Conservation (phyloP, 1,140 invertebrate genomes). For the Pantala flavescens region DNA sequence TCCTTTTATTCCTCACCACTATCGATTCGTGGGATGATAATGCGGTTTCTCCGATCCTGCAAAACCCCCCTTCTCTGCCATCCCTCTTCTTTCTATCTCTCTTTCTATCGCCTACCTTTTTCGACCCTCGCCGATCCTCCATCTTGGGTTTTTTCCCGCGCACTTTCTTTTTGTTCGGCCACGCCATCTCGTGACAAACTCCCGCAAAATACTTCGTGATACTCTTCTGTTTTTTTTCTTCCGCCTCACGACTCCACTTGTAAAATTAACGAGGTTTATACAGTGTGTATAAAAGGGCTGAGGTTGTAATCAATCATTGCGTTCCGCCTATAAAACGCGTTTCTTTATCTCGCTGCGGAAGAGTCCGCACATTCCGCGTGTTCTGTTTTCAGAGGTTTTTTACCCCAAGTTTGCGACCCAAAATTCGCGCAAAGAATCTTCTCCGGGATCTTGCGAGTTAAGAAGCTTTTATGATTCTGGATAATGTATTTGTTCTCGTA, state of each 20-base stretch:
- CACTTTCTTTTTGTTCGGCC: background rate
- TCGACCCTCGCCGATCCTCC: background rate
- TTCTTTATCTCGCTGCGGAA: too few species aligned
- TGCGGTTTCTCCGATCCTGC: background rate
- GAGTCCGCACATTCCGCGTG: too few species aligned
- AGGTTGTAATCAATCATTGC: too few species aligned
- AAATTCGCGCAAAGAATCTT: too few species aligned
- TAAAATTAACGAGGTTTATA: background rate
- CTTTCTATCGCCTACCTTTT: background rate
- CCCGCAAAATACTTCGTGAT: background rate
- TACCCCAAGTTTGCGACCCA: too few species aligned
- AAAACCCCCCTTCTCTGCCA: constrained; percentile 1
- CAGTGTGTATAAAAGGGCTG: too few species aligned
- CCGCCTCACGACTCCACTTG: background rate
- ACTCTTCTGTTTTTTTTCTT: background rate
- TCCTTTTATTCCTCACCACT: background rate
- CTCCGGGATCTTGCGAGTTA: too few species aligned
- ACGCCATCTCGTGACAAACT: background rate
- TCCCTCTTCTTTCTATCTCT: background rate
- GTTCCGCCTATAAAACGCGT: too few species aligned
- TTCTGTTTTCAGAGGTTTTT: too few species aligned
- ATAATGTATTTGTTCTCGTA: too few species aligned
- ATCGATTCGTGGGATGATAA: constrained; percentile 2
- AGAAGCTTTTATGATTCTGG: too few species aligned
- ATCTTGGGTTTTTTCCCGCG: background rate